A percentile compares a stretch with the other conserved stretches of the same genome.
phyloP scores from a whole-genome alignment of 92 coral and sea anemone genomes.

The Diadumene lineata region DNA sequence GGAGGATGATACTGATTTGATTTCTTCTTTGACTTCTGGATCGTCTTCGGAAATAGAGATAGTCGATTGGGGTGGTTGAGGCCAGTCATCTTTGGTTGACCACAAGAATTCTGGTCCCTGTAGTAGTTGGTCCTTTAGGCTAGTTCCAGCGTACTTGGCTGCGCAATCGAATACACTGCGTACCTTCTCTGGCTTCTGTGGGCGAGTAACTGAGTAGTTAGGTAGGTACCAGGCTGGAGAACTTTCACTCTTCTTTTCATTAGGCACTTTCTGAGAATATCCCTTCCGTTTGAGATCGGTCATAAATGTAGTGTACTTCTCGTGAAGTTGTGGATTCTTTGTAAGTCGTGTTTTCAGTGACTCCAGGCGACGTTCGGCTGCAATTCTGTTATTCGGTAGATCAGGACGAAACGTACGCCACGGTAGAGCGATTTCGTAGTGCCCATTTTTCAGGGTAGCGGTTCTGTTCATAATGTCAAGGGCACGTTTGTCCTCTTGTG shows the following conservation, averaged over 20 bases:
- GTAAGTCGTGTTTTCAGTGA: slow-evolving; percentile 43
- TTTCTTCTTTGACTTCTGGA: too few relatives aligned
- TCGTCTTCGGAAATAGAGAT: too few relatives aligned
- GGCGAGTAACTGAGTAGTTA: too few relatives aligned
- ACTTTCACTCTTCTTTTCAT: slow-evolving; percentile 10
- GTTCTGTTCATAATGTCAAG: slow-evolving; percentile 52
- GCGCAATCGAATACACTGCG: too few relatives aligned
- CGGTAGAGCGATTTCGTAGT: slow-evolving; percentile 66
- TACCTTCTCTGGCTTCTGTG: too few relatives aligned
- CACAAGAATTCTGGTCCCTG: too few relatives aligned
- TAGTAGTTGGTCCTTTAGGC: too few relatives aligned
- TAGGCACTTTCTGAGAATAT: slow-evolving; percentile 27
- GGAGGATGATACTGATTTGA: too few relatives aligned
- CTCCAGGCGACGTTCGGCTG: slow-evolving; percentile 47
- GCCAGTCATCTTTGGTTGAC: too few relatives aligned
- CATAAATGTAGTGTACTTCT: slow-evolving; percentile 24
- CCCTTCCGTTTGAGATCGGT: slow-evolving; percentile 20
- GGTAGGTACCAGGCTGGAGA: slow-evolving; percentile 40
- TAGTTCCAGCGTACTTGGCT: too few relatives aligned
- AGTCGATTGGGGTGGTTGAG: too few relatives aligned
- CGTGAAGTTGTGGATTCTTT: slow-evolving; percentile 32
- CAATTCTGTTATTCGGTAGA: slow-evolving; percentile 55
- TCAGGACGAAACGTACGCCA: slow-evolving; percentile 64
- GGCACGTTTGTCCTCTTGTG: slow-evolving; percentile 54
- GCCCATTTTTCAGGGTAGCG: slow-evolving; percentile 45